Evolutionary conservation across 2,797 vertebrate species (phyloP).

Genomic region (Coranthus polyacanthus): DNA sequence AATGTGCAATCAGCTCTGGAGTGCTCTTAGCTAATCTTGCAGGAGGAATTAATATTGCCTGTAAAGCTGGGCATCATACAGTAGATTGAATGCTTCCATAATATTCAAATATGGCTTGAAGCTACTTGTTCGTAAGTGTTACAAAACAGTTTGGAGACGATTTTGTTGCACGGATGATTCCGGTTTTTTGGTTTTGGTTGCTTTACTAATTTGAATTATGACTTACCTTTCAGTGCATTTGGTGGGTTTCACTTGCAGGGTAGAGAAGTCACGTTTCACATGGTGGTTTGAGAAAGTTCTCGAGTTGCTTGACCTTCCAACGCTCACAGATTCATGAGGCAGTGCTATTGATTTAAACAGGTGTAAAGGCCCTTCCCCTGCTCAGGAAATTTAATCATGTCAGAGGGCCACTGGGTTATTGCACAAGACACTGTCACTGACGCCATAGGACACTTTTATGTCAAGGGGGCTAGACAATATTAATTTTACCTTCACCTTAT

Average conservation of each 20-base stretch:
- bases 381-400: conserved; percentile 79
- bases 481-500: conserved; percentile 54
- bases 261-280: conserved; percentile 52
- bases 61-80: conserved; percentile 8
- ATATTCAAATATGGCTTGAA: conserved; percentile 15
- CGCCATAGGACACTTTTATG: conserved; percentile 56
- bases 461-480: conserved; percentile 60
- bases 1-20: conserved; percentile 51
- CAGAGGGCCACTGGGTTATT: conserved; percentile 74
- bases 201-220: too few relatives aligned
- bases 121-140: too few relatives aligned
- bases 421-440: conserved; percentile 71
- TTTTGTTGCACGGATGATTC: too few relatives aligned
- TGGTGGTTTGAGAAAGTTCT: conserved; percentile 49
- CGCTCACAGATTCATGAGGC: conserved; percentile 79
- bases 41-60: conserved; percentile 21
- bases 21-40: conserved; percentile 25
- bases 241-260: not conserved
- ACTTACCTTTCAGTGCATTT: not conserved
- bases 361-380: conserved; percentile 72
- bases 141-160: too few relatives aligned
- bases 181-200: too few relatives aligned
- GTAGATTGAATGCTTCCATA: not conserved
- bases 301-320: conserved; percentile 71
- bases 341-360: conserved; percentile 83